Conservation (phyloP, 2,888 invertebrate species). For the Euzetes globulus region DNA sequence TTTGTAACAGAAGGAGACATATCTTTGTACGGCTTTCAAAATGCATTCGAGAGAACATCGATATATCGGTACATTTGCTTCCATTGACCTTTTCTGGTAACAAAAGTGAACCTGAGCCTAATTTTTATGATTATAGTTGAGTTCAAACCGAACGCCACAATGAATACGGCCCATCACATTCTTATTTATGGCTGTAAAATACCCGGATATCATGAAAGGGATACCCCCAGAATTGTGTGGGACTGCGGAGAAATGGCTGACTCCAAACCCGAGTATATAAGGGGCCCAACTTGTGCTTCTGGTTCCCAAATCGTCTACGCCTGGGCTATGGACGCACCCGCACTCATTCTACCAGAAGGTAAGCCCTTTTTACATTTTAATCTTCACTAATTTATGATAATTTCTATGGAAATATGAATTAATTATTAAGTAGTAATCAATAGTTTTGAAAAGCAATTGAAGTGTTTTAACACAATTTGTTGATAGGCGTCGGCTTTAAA, state of each 20-base stretch:
- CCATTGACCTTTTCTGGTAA: not conserved
- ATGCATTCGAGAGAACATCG: conserved; percentile 66
- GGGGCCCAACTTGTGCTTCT: conserved; percentile 39
- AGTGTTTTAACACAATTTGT: not conserved
- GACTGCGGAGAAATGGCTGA: conserved; percentile 83
- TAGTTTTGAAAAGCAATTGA: not conserved
- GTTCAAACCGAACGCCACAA: conserved; percentile 82
- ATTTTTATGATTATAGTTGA: conserved; percentile 57
- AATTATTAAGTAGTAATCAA: no score
- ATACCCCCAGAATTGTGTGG: conserved; percentile 51
- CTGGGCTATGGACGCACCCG: conserved; percentile 87
- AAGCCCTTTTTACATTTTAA: not conserved
- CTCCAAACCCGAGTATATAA: not conserved
- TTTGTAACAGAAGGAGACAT: conserved; percentile 73
- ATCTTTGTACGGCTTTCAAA: conserved; percentile 81
- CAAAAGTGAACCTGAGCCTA: not conserved
- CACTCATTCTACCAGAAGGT: conserved; percentile 65
- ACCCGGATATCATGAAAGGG: conserved; percentile 69
- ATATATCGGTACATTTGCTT: conserved; percentile 70
- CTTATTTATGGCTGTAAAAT: conserved; percentile 77
- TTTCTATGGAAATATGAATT: no score
- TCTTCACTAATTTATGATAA: no score
- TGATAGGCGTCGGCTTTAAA: conserved; percentile 72
- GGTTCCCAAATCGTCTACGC: conserved; percentile 72
- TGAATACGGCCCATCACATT: conserved; percentile 88